Conservation (phyloP, 2,888 invertebrate species). For the Lasioglossum pauxillum region DNA sequence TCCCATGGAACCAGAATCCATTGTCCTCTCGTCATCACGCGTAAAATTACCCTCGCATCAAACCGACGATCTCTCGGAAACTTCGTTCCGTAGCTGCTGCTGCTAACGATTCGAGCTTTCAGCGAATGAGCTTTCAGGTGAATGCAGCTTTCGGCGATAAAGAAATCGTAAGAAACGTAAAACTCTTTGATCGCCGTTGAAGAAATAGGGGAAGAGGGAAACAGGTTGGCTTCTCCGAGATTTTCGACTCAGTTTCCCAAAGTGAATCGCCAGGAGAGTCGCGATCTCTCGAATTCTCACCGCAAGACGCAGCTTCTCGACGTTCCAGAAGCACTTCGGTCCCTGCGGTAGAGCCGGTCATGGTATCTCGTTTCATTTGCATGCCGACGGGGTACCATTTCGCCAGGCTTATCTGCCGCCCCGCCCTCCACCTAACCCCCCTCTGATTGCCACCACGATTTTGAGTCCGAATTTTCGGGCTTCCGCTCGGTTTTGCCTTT, state of each 20-base stretch:
- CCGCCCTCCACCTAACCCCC: background rate
- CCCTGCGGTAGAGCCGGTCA: background rate
- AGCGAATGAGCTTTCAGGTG: background rate
- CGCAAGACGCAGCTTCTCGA: background rate
- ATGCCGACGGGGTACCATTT: background rate
- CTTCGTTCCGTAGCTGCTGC: background rate
- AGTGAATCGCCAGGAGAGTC: background rate
- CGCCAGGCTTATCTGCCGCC: background rate
- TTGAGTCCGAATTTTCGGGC: slow-evolving; percentile 3
- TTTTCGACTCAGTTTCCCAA: background rate
- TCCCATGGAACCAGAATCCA: background rate
- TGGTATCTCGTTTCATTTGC: slow-evolving; percentile 4
- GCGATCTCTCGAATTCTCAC: background rate
- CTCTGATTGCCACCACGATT: background rate
- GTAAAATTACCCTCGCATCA: background rate
- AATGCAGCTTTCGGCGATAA: background rate
- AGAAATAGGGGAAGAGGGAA: background rate
- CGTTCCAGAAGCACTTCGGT: background rate
- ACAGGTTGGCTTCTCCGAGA: background rate
- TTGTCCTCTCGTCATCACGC: background rate
- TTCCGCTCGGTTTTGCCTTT: background rate
- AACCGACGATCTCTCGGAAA: background rate
- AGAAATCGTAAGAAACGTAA: background rate
- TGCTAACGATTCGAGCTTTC: background rate
- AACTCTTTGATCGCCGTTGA: background rate